A percentile compares a stretch with the other conserved stretches of the same genome.
These are phyloP conservation scores for Copidosoma aretas DNA, from an alignment of 2,888 invertebrate species.

Conservation along the genomic window DNA sequence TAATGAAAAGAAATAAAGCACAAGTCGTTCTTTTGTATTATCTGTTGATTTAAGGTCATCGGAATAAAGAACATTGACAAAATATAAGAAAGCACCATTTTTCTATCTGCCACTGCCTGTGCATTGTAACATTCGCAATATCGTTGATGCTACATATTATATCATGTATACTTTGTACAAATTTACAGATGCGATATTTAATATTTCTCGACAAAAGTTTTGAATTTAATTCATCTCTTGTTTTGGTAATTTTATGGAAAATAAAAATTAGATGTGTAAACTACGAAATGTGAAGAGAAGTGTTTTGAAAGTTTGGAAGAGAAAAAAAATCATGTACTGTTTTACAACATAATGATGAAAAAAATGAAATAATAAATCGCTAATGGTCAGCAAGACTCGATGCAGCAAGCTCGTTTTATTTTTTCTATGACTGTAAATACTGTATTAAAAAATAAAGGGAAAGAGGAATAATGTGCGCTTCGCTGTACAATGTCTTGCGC, in stretches of 20 bases:
- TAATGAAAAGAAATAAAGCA: conserved; percentile 13
- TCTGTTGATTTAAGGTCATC: conserved; percentile 20
- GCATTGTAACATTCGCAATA: conserved; percentile 44
- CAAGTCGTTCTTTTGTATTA: conserved; percentile 31
- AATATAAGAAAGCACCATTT: conserved; percentile 40
- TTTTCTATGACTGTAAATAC: conserved; percentile 38
- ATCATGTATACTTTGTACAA: conserved; percentile 34
- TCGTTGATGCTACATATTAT: conserved; percentile 21
- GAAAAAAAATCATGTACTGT: neutral
- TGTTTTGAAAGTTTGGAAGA: neutral
- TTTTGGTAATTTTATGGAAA: conserved; percentile 16
- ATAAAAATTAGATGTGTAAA: conserved; percentile 1
- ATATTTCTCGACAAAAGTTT: conserved; percentile 23
- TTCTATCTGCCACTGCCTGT: conserved; percentile 53
- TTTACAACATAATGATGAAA: no score
- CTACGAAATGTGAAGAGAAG: conserved; percentile 3
- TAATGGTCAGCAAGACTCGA: conserved; percentile 38
- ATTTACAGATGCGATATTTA: conserved; percentile 37
- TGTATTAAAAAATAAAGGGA: conserved; percentile 22
- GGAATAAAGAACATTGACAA: neutral
- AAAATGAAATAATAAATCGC: conserved; percentile 25
- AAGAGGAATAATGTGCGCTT: conserved; percentile 34
- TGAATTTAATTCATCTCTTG: conserved; percentile 24
- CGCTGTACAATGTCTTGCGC: conserved; percentile 37
- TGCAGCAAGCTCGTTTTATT: conserved; percentile 37